These are phyloP conservation scores for Cataglyphis livida DNA, from an alignment of 2,888 invertebrate species.

Conservation along the genomic window DNA sequence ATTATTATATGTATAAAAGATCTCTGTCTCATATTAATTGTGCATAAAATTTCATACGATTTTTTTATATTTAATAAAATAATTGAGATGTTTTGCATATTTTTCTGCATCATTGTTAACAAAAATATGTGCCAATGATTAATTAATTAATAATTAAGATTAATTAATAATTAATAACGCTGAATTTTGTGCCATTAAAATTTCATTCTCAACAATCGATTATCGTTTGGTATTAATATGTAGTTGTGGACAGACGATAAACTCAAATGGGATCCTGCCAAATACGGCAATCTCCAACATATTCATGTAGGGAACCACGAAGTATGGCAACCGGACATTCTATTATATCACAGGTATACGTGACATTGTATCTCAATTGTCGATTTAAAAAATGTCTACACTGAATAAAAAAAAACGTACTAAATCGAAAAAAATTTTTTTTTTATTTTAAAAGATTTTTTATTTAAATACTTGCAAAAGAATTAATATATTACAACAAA, in stretches of 20 bases:
- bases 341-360: conserved; percentile 89
- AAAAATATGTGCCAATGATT: background rate
- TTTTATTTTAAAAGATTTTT: no score
- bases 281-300: conserved; percentile 89
- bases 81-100: background rate
- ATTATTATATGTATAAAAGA: no score
- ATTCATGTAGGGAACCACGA: conserved; percentile 90
- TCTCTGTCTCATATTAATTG: no score
- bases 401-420: background rate
- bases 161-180: background rate
- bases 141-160: background rate
- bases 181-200: background rate
- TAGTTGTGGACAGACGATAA: conserved; percentile 93
- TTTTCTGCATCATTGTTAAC: background rate
- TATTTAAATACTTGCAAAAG: no score
- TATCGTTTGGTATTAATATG: background rate
- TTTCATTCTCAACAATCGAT: background rate
- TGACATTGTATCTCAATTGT: background rate
- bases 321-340: conserved; percentile 93
- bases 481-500: no score
- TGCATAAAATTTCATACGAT: background rate
- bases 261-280: conserved; percentile 90
- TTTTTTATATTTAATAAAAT: background rate
- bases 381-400: background rate
- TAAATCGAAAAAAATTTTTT: no score